phyloP scores from a whole-genome alignment of 1,140 invertebrate species.

The Spodoptera litura region DNA sequence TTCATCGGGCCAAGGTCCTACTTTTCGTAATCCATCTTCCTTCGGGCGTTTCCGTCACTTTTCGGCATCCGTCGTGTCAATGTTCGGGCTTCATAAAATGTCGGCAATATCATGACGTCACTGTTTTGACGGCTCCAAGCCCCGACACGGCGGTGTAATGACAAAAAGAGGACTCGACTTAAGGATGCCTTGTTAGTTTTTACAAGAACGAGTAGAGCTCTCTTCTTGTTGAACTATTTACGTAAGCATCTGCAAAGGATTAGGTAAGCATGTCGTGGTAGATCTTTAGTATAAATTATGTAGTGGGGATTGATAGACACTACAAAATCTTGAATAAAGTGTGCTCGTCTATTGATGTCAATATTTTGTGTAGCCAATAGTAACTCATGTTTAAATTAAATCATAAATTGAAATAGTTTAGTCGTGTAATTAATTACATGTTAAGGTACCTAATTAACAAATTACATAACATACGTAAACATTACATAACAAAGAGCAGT shows the following conservation, averaged over 20 bases:
- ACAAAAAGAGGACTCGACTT: neutral
- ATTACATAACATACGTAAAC: constrained; percentile 7
- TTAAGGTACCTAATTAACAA: neutral
- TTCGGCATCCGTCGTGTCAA: constrained; percentile 7
- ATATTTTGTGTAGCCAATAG: too few species aligned
- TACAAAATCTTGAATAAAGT: too few species aligned
- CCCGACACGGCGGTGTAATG: constrained; percentile 1
- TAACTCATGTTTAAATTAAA: neutral
- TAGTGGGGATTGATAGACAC: too few species aligned
- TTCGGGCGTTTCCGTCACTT: neutral
- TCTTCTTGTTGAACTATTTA: too few species aligned
- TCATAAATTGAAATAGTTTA: too few species aligned
- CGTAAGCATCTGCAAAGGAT: too few species aligned
- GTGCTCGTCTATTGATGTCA: too few species aligned
- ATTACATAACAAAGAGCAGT: neutral
- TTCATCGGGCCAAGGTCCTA: too few species aligned
- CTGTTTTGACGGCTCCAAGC: constrained; percentile 19
- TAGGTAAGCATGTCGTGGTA: too few species aligned
- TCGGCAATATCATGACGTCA: constrained; percentile 3
- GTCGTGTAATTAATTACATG: neutral
- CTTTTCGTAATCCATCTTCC: neutral
- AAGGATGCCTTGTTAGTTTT: neutral
- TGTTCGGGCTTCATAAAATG: neutral
- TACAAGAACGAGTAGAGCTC: too few species aligned
- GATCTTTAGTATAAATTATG: too few species aligned